Base-by-base conservation (phyloP, 2,797 vertebrate genomes). In the Anolis apletophallus region DNA sequence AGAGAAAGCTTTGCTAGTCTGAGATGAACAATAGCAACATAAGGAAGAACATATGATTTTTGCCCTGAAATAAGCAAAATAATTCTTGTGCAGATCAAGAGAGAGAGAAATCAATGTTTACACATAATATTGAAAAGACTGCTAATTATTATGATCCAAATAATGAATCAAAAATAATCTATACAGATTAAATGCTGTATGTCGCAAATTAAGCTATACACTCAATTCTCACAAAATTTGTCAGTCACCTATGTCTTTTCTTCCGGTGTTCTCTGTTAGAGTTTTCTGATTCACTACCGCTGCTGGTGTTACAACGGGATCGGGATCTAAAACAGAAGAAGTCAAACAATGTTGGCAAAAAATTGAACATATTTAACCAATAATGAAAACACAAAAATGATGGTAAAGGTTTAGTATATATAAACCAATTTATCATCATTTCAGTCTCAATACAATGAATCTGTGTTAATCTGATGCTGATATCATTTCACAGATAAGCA, bases 231-330 rank as follows among this genome's bases (percentile, higher is more conserved):
- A n/a, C 21, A 79, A 7, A n/a, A 64, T 73, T 75, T 23, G n/a
- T 79, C 7, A 2, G 55, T 94, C 93, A 98, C 98, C 97, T 97
- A 89, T 97, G 97, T 91, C 97, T 96, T 92, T 97, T 98, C 94
- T 97, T 98, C 88, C 96, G 95, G 87, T 97, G 96, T 23, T 98
- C 97, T 74, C 96, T 93, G 88, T 95, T 97, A 76, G 96, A 98
- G 93, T 97, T 98, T 94, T 98, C 98, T 0, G 98, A 98, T 89
- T 99, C 98, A 19, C 97, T 98, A 64, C 97, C 98, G 36, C 98
- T 98, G 94, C 98, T 98, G 61, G 97, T 98, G 93, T 98, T 98
- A 94, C 97, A 98, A 88, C 96, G 97, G 87, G 97, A 98, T 85
- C 97, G 96, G 17, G 98, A 97, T 89, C 98, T 98, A 87, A 19